Evolutionary conservation across 2,888 invertebrate genomes (phyloP).

Genomic region (Rhyacophila evoluta): DNA sequence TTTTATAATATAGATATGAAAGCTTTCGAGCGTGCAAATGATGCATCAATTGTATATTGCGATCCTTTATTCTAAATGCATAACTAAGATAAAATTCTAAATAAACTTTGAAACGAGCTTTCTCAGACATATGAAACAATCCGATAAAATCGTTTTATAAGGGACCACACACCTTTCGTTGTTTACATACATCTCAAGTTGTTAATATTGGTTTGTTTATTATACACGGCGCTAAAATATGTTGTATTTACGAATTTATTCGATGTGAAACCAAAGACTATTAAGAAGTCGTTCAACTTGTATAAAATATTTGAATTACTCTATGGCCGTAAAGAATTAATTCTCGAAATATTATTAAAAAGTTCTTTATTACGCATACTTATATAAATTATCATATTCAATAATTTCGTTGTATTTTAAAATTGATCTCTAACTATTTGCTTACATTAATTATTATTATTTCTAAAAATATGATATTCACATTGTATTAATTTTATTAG

Average conservation of each 20-base stretch:
- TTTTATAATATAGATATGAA: too few species aligned
- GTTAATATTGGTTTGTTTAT: conserved; percentile 19
- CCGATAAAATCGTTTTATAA: background rate
- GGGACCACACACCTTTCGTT: background rate
- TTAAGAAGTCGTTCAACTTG: background rate
- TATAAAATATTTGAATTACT: background rate
- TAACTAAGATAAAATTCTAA: background rate
- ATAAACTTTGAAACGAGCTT: background rate
- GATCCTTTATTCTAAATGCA: too few species aligned
- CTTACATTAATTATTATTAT: too few species aligned
- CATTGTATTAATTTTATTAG: too few species aligned
- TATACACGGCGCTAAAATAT: background rate
- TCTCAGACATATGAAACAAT: background rate
- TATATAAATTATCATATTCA: too few species aligned
- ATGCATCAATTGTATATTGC: too few species aligned
- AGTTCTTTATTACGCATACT: too few species aligned
- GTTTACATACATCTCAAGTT: conserved; percentile 10
- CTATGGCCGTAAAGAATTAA: background rate
- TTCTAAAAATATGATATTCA: too few species aligned
- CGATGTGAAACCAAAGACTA: conserved; percentile 15
- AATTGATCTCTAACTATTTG: too few species aligned
- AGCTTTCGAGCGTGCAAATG: too few species aligned
- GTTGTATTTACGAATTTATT: conserved; percentile 7
- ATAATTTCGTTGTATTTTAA: too few species aligned
- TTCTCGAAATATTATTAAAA: background rate